Conservation (phyloP, 2,888 invertebrate species). For the Limulus polyphemus region DNA sequence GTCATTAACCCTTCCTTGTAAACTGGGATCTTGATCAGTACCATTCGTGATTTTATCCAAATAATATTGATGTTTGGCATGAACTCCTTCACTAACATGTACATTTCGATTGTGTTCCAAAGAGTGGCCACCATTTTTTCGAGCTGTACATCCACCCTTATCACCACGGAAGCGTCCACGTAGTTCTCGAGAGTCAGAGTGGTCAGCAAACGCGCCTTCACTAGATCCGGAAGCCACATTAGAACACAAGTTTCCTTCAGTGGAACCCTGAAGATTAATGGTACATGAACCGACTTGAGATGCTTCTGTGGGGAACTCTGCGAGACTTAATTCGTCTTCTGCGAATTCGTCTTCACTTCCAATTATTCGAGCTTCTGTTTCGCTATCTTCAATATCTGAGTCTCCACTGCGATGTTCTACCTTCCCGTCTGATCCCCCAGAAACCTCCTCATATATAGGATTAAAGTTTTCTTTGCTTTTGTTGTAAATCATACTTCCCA, state of each 20-base stretch:
- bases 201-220: background rate
- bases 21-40: slow-evolving; percentile 14
- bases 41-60: slow-evolving; percentile 22
- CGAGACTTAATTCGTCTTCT: background rate
- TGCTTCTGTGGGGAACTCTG: background rate
- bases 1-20: slow-evolving; percentile 5
- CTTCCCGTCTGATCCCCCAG: background rate
- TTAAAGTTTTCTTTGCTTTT: background rate
- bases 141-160: slow-evolving; percentile 4
- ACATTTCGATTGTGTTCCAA: slow-evolving; percentile 22
- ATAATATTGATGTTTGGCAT: slow-evolving; percentile 23
- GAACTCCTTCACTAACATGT: slow-evolving; percentile 20
- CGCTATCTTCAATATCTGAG: slow-evolving; percentile 1
- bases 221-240: background rate
- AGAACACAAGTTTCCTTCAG: background rate
- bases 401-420: background rate
- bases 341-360: slow-evolving; percentile 2
- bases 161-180: slow-evolving; percentile 14
- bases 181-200: background rate
- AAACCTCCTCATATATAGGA: slow-evolving; percentile 1
- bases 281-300: background rate
- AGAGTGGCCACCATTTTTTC: slow-evolving; percentile 17
- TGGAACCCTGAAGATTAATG: background rate
- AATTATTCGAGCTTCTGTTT: background rate
- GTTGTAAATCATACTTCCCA: background rate